These are phyloP conservation scores for Nymphicus hollandicus DNA, from an alignment of 2,113 vertebrate species.

Conservation along the genomic window DNA sequence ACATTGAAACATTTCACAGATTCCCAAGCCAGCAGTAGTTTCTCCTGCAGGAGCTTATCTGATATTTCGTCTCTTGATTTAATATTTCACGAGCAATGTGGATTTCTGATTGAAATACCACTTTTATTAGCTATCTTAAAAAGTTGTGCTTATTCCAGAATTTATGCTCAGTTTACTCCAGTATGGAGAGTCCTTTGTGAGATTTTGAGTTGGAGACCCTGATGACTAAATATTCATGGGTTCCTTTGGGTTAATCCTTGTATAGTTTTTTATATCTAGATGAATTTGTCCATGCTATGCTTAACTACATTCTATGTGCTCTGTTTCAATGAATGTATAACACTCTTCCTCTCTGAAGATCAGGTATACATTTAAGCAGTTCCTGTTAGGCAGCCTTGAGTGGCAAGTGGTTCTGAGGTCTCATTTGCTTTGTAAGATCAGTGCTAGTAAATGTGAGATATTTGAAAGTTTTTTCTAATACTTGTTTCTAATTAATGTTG, in stretches of 20 bases:
- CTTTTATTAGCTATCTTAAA: slow-evolving; percentile 4
- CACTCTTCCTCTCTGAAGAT: not conserved
- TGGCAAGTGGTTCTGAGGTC: not conserved
- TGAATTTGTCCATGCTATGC: not conserved
- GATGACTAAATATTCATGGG: not conserved
- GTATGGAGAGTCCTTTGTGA: not conserved
- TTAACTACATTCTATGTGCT: not conserved
- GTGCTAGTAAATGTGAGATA: not conserved
- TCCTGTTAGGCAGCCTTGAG: not conserved
- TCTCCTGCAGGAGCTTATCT: not conserved
- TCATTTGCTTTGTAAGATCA: not conserved
- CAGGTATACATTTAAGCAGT: not conserved
- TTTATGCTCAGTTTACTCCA: not conserved
- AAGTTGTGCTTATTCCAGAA: not conserved
- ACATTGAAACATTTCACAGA: not conserved
- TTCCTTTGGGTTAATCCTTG: not conserved
- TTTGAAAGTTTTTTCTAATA: not conserved
- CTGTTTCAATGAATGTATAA: not conserved
- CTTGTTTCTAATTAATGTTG: not conserved
- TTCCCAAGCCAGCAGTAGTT: not conserved
- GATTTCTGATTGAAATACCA: slow-evolving; percentile 13
- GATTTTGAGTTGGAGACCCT: not conserved
- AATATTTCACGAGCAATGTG: not conserved
- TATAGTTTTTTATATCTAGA: not conserved
- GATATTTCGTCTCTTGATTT: not conserved